These are phyloP conservation scores for Trichopria drosophilae DNA, from an alignment of 2,888 invertebrate species.

Conservation along the genomic window DNA sequence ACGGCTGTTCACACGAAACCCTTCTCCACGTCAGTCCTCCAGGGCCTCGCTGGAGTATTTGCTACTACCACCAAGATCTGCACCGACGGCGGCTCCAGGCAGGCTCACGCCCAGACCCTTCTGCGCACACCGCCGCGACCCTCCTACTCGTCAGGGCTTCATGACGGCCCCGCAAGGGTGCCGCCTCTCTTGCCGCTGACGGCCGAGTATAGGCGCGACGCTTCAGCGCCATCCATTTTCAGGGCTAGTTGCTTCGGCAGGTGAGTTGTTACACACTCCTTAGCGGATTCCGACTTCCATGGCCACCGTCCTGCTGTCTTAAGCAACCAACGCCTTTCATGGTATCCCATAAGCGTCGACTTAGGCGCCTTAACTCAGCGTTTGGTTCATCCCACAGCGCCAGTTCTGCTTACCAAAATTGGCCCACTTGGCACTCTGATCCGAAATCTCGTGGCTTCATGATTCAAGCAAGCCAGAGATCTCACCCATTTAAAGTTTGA, in stretches of 20 bases:
- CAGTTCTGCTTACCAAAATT: conserved; percentile 79
- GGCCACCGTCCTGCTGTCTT: conserved; percentile 71
- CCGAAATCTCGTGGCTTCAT: conserved; percentile 62
- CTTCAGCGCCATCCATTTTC: conserved; percentile 70
- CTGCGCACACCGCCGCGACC: conserved; percentile 57
- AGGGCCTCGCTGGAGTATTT: conserved; percentile 65
- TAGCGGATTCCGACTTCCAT: conserved; percentile 70
- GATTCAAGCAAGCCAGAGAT: conserved; percentile 65
- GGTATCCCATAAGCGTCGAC: conserved; percentile 58
- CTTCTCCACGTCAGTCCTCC: conserved; percentile 64
- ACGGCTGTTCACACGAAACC: conserved; percentile 58
- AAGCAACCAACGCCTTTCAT: conserved; percentile 66
- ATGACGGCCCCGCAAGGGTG: conserved; percentile 28
- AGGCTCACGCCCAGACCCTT: conserved; percentile 55
- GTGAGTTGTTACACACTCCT: conserved; percentile 62
- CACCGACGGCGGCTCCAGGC: conserved; percentile 53
- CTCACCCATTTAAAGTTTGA: conserved; percentile 77
- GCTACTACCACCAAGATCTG: conserved; percentile 66
- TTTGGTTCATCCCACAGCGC: conserved; percentile 73
- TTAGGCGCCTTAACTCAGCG: conserved; percentile 47
- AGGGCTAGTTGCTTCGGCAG: conserved; percentile 69
- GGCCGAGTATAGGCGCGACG: conserved; percentile 59
- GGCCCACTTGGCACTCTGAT: conserved; percentile 70
- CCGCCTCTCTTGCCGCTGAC: conserved; percentile 23
- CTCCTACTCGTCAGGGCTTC: conserved; percentile 42